phyloP scores from a whole-genome alignment of 2,113 vertebrate species.

The Psammodynastes pulverulentus region DNA sequence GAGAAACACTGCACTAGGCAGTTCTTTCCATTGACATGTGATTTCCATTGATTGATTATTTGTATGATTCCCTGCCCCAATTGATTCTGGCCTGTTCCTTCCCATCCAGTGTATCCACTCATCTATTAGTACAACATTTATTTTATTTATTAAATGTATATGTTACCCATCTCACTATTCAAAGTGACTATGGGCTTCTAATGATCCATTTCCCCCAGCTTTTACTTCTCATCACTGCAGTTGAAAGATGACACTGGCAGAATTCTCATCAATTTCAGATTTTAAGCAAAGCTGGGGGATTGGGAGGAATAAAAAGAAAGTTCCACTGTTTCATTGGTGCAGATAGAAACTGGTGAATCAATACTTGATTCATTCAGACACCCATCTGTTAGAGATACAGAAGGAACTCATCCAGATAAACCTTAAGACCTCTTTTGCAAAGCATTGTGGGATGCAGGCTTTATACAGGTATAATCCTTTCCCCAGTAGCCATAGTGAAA shows the following conservation, averaged over 20 bases:
- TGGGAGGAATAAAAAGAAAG: neutral
- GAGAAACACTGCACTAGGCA: neutral
- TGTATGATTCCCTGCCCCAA: neutral
- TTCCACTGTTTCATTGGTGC: neutral
- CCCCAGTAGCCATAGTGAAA: neutral
- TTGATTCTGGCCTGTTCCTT: neutral
- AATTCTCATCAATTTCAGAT: neutral
- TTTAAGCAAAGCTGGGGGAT: neutral
- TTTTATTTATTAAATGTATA: neutral
- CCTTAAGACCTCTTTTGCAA: neutral
- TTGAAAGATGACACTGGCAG: neutral
- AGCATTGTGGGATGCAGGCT: neutral
- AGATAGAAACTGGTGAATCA: neutral
- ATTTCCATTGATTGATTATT: neutral
- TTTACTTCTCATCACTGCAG: neutral
- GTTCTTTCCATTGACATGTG: neutral
- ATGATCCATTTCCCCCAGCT: neutral
- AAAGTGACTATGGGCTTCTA: neutral
- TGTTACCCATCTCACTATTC: neutral
- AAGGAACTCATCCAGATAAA: neutral
- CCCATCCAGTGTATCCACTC: neutral
- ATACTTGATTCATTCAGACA: neutral
- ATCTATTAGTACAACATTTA: neutral
- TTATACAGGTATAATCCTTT: neutral
- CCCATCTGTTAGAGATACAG: neutral